A percentile compares a stretch with the other conserved stretches of the same genome.
Evolutionary conservation across 30 jellyfish, hydroid and myxozoan species (phyloP).

Genomic region (Aurelia aurita complex sp. Pacific): DNA sequence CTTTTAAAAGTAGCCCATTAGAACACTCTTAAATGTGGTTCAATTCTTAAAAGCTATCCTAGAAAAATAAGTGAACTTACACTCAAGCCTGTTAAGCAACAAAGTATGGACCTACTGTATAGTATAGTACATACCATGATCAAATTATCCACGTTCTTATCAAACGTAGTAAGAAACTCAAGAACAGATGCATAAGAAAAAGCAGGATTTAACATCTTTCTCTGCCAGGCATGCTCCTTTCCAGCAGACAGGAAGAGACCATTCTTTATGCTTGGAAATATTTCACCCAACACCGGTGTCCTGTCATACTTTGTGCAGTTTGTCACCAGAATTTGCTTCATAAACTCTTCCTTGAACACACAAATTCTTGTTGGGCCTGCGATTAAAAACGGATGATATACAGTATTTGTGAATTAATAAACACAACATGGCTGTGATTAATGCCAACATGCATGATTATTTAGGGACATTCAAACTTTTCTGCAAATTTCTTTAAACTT

Average conservation of each 20-base stretch:
- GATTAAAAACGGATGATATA: too few relatives aligned
- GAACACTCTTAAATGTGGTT: too few relatives aligned
- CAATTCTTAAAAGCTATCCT: too few relatives aligned
- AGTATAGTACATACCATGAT: conserved; percentile 10
- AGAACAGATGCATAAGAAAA: conserved; percentile 43
- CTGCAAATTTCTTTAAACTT: too few relatives aligned
- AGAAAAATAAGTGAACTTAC: not conserved
- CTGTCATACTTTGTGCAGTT: conserved; percentile 8
- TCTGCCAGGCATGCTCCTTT: conserved; percentile 66
- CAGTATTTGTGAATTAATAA: too few relatives aligned
- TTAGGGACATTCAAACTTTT: too few relatives aligned
- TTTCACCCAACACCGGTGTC: not conserved
- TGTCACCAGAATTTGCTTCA: conserved; percentile 27
- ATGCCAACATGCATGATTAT: too few relatives aligned
- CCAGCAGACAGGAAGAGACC: conserved; percentile 57
- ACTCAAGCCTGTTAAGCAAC: not conserved
- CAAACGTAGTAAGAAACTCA: conserved; percentile 36
- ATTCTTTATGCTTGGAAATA: conserved; percentile 14
- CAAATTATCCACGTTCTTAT: conserved; percentile 7
- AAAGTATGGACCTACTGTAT: not conserved
- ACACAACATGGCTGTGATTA: too few relatives aligned
- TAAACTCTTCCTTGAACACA: conserved; percentile 23
- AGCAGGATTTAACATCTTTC: conserved; percentile 64
- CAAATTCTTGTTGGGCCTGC: conserved; percentile 21
- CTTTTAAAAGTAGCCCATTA: too few relatives aligned